These are phyloP conservation scores for Anableps anableps DNA, from an alignment of 2,797 vertebrate genomes.

Conservation along the genomic window DNA sequence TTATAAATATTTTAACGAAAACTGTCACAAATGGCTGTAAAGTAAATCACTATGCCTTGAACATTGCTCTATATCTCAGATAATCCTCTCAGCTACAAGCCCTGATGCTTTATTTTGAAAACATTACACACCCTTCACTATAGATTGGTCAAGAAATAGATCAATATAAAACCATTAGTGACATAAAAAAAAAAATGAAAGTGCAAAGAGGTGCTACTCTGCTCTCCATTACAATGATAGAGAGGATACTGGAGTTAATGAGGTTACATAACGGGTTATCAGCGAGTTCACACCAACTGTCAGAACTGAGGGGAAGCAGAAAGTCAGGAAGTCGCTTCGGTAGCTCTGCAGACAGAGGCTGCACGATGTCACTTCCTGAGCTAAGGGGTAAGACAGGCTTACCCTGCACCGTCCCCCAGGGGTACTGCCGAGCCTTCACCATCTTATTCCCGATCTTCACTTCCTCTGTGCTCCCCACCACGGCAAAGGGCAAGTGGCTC, in stretches of 20 bases:
- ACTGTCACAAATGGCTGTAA: neutral
- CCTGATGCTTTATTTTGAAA: neutral
- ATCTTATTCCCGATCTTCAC: constrained; percentile 99
- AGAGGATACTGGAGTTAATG: constrained; percentile 32
- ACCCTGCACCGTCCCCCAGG: constrained; percentile 98
- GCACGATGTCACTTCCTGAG: constrained; percentile 67
- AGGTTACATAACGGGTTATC: constrained; percentile 58
- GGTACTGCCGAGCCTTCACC: constrained; percentile 98
- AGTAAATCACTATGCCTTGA: neutral
- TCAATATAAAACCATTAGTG: constrained; percentile 25
- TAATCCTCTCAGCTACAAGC: neutral
- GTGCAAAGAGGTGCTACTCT: constrained; percentile 23
- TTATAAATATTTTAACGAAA: neutral
- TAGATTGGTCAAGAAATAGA: constrained; percentile 21
- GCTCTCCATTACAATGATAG: constrained; percentile 1
- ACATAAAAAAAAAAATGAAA: constrained; percentile 3
- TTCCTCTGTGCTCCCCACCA: constrained; percentile 98
- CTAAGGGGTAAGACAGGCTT: constrained; percentile 74
- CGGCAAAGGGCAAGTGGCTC: constrained; percentile 97
- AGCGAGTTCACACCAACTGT: constrained; percentile 32
- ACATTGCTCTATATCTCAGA: constrained; percentile 4
- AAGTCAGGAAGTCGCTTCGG: constrained; percentile 27
- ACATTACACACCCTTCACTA: constrained; percentile 13
- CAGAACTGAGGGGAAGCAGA: constrained; percentile 18
- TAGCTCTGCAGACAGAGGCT: constrained; percentile 25